These are phyloP conservation scores for Myotis lucifugus DNA, from an alignment of 2,113 vertebrate genomes.

Conservation along the genomic window DNA sequence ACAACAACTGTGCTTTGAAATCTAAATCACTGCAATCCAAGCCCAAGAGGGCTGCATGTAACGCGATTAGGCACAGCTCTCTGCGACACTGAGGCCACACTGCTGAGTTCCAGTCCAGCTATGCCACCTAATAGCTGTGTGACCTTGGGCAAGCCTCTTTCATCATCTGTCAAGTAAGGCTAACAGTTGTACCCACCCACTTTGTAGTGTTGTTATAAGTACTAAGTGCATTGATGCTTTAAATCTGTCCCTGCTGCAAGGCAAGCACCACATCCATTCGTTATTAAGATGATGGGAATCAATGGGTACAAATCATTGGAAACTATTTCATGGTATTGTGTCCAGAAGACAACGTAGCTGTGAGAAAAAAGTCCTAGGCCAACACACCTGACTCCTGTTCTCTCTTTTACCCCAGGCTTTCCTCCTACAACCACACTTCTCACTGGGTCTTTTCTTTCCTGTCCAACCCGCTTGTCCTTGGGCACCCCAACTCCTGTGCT, in stretches of 20 bases:
- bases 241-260: neutral
- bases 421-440: neutral
- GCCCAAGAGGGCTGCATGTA: neutral
- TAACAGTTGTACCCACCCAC: neutral
- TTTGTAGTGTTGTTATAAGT: neutral
- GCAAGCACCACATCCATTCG: neutral
- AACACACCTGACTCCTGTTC: neutral
- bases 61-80: neutral
- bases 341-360: neutral
- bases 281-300: neutral
- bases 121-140: neutral
- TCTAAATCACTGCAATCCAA: neutral
- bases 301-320: no score
- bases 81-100: no score
- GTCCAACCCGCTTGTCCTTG: neutral
- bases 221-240: neutral
- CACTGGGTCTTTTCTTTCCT: neutral
- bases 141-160: neutral
- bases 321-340: neutral
- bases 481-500: neutral
- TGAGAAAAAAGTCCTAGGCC: neutral
- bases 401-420: neutral
- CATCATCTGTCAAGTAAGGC: neutral
- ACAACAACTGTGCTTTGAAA: neutral
- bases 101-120: neutral